These are phyloP conservation scores for Lipotes vexillifer DNA, from an alignment of 2,113 vertebrate genomes.

Conservation along the genomic window DNA sequence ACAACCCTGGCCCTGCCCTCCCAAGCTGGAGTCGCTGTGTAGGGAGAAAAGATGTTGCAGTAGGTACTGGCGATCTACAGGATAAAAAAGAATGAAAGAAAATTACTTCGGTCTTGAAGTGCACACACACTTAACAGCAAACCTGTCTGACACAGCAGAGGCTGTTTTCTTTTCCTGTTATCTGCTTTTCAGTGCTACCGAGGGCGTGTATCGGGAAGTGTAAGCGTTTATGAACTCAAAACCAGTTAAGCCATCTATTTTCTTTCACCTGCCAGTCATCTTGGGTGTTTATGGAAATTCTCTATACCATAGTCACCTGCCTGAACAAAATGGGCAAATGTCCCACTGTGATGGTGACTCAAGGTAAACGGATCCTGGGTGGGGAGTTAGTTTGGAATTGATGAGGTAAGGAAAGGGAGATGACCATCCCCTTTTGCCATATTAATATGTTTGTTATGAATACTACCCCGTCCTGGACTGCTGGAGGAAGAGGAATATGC, in stretches of 20 bases:
- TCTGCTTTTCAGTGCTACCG: constrained; percentile 71
- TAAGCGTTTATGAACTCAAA: constrained; percentile 27
- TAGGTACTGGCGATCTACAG: constrained; percentile 92
- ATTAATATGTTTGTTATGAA: background rate
- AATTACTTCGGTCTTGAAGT: constrained; percentile 88
- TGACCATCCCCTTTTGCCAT: background rate
- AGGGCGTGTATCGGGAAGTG: background rate
- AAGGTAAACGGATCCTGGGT: background rate
- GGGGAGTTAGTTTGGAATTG: background rate
- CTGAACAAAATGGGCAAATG: constrained; percentile 44
- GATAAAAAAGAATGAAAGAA: constrained; percentile 89
- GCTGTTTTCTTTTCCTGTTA: constrained; percentile 72
- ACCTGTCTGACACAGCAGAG: constrained; percentile 79
- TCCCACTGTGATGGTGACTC: constrained; percentile 4
- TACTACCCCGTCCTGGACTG: background rate
- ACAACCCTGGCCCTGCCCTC: constrained; percentile 89
- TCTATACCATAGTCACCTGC: constrained; percentile 67
- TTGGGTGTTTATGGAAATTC: constrained; percentile 39
- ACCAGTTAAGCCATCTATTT: constrained; percentile 5
- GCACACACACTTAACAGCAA: constrained; percentile 87
- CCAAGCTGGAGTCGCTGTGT: constrained; percentile 91
- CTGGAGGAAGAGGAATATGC: background rate
- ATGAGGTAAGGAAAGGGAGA: background rate
- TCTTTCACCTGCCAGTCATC: constrained; percentile 67
- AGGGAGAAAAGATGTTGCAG: constrained; percentile 92